Evolutionary conservation across 2,888 invertebrate genomes (phyloP), one percentile per base, ranked within the genome.

Genomic region (Dermolepida albohirtum): DNA sequence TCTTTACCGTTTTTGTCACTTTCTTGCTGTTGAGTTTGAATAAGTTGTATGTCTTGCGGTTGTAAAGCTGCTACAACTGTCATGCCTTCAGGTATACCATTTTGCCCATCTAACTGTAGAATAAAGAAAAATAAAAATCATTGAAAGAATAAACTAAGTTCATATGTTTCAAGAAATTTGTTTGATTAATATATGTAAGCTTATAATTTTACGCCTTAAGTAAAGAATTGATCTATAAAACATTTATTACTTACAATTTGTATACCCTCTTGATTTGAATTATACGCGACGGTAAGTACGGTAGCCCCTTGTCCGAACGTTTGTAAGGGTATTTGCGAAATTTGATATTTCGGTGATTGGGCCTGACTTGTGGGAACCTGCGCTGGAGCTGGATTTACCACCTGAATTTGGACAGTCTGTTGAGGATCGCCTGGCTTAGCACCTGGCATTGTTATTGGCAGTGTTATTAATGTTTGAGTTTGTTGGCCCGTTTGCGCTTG

Each of bases 361-460:
- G 87, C 82, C 44, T 82, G 79, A 68, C 75, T 80, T 11, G 78
- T 76, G 49, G 81, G 81, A 22, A 79, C 76, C 29, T 81, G 80
- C 17, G 77, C 71, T 50, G 77, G 78, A 44, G 79, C 75, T 4
- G 78, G 79, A 71, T 82, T 83, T 11, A 82, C 81, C 55, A 82
- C 81, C 82, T 93, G 92, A 70, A 93, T 93, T 81, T 93, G 93
- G 44, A 93, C 90, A 44, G 92, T 92, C 74, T 89, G 90, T 74
- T 91, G 91, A 0, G 92, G 91, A 77, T 93, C 93, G 73, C 89
- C 90, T 52, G 90, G 90, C 75, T 92, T 92, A 1, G 88, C 85
- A 4, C 92, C 92, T 0, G 92, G 92, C 82, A 93, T 88, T 10
- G 91, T 87, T 74, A 93, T 92, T 34, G 93, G 93, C 79, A 93